Base-by-base conservation (phyloP, 1,140 invertebrate genomes). In the Leptinotarsa lineolata region DNA sequence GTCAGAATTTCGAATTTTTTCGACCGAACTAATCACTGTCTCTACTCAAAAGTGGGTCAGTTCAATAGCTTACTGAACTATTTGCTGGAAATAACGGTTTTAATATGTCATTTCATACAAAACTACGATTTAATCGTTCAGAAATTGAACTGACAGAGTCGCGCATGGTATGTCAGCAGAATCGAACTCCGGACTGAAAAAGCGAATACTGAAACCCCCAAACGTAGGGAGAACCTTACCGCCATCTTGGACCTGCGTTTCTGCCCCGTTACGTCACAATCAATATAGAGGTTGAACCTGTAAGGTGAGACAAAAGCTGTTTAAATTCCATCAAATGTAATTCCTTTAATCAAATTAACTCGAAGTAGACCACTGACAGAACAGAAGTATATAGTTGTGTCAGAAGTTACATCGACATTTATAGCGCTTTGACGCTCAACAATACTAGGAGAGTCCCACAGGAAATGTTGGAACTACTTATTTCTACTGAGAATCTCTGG, bases 241-340 rank as follows among this genome's bases (percentile, higher is more conserved):
- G 80, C 80, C 80, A 81, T 81, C 65, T 80, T 81, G 80, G 72
- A 73, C 77, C 72, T 81, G 80, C 80, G 80, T 80, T 74, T 75
- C 78, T 67, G 61, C 61, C 63, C 60, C 45, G 74, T 81, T 79
- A 78, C 80, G 80, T 81, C 77, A 81, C 80, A 82, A 82, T 82
- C 81, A 80, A 82, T 82, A 82, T 72, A 77, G 75, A 63, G 59
- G n/a, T 63, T 63, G 58, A 63, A 71, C 69, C 54, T 59, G 30
- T 60, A 46, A 71, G 69, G 69, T 71, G 69, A 63, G 30, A 63
- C 44, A 22, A 71, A 70, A 11, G 45, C n/a, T 70, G 24, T 70
- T 60, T n/a, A 60, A 70, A 30, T 16, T 59, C 16, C 68, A n/a
- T 60, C 22, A 13, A 70, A 59, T 59, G 16, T 70, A 16, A 59